Evolutionary conservation across 2,797 vertebrate genomes (phyloP).

Genomic region (Myotis myotis): DNA sequence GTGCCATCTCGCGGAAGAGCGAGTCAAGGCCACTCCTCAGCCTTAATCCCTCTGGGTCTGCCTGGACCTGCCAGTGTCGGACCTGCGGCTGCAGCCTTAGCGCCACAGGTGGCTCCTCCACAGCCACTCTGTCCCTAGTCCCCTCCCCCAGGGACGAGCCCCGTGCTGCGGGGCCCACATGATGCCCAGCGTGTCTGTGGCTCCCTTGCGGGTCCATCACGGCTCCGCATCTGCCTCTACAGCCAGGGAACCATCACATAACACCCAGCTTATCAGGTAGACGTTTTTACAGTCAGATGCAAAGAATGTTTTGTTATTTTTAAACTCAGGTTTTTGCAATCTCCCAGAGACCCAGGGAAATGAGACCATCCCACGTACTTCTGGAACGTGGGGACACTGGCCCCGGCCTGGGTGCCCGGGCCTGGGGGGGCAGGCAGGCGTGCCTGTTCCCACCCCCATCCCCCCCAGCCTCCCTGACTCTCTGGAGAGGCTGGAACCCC

Average conservation of each 20-base stretch:
- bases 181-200: not conserved
- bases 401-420: not conserved
- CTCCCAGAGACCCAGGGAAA: not conserved
- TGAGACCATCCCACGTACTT: not conserved
- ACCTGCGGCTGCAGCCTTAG: not conserved
- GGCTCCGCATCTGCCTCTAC: not conserved
- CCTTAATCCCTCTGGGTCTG: not conserved
- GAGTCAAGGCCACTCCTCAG: not conserved
- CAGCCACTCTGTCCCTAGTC: not conserved
- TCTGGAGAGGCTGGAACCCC: not conserved
- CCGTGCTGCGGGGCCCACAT: not conserved
- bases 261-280: not conserved
- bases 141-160: not conserved
- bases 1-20: not conserved
- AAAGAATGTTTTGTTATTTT: not conserved
- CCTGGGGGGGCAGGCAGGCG: not conserved
- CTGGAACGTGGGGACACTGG: not conserved
- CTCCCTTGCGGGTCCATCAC: not conserved
- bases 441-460: fast-evolving
- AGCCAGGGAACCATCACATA: not conserved
- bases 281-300: not conserved
- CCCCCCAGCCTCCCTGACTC: not conserved
- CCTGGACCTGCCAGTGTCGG: not conserved
- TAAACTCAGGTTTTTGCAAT: not conserved
- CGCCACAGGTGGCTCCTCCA: not conserved